Base-by-base conservation (phyloP, 2,888 invertebrate species). In the Nesidiocoris tenuis region DNA sequence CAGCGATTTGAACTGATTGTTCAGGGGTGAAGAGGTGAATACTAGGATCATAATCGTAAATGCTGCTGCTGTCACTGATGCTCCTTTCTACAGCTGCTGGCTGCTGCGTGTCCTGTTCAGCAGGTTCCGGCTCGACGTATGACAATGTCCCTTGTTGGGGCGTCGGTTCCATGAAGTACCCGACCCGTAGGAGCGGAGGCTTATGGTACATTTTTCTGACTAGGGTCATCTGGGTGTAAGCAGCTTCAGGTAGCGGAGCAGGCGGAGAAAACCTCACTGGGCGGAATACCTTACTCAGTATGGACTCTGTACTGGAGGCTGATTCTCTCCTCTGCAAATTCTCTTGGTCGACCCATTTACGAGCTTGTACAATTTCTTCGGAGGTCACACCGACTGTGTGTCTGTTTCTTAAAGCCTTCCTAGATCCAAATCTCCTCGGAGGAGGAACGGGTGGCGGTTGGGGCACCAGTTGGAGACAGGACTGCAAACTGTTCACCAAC, bases 371-470 rank as follows among this genome's bases (percentile, higher is more conserved):
- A 23, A 94, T 84, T 81, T 94, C 94, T 82, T 92, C 93, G 61
- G 88, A 87, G 56, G 91, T 92, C 18, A 94, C 94, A 64, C 92
- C 93, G 21, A 94, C 91, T 0, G 94, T 94, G 83, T 94, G 93
- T 0, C 94, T 88, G 78, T 89, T 88, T 25, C 91, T 87, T n/a
- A 75, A 39, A 2, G 77, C 59, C 75, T 89, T 87, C 9, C 87
- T 84, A 77, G 88, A 87, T 1, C 83, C 84, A 78, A 87, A 85
- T 23, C 89, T 74, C 23, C 78, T 77, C 59, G 77, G 77, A 18
- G 77, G 76, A 1, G 72, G 75, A n/a, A 64, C 75, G 12, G 78
- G 77, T 1, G 68, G 61, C 1, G 76, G 64, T 18, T 75, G 81
- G 56, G 80, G 78, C 59, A 77, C 79, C 82, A 80, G 74, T 82